phyloP scores from a whole-genome alignment of 2,797 vertebrate species.

The Xenentodon cancila region DNA sequence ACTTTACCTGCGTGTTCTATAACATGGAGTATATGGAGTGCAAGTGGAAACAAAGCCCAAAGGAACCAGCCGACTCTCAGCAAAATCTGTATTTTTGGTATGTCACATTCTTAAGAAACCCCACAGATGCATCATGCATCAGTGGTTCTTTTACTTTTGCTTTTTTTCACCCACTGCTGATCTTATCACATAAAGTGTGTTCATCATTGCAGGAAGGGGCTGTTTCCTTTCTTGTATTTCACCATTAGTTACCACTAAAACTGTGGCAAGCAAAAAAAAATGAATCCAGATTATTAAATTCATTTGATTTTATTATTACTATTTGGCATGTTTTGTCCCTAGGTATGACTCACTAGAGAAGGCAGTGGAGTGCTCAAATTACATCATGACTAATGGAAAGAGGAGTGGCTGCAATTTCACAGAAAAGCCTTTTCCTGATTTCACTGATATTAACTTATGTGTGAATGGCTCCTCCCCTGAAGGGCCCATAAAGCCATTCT shows the following conservation, averaged over 20 bases:
- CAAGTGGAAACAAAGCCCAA: slow-evolving; percentile 59
- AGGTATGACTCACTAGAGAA: slow-evolving; percentile 73
- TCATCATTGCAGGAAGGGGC: not conserved
- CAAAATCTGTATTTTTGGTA: slow-evolving; percentile 79
- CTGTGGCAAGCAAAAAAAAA: too few relatives aligned
- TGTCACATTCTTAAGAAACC: not conserved
- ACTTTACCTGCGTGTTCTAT: slow-evolving; percentile 72
- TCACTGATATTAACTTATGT: slow-evolving; percentile 77
- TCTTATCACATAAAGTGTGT: not conserved
- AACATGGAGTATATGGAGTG: slow-evolving; percentile 75
- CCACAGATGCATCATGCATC: not conserved
- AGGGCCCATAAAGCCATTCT: slow-evolving; percentile 54
- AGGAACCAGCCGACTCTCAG: slow-evolving; percentile 35
- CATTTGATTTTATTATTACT: too few relatives aligned
- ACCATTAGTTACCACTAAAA: not conserved
- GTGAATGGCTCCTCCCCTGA: slow-evolving; percentile 74
- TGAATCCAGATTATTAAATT: too few relatives aligned
- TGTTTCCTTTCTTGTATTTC: not conserved
- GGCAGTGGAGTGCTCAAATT: slow-evolving; percentile 72
- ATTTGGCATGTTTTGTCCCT: not conserved
- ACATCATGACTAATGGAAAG: slow-evolving; percentile 34
- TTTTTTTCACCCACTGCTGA: too few relatives aligned
- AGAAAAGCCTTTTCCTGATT: slow-evolving; percentile 57
- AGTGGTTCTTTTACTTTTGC: not conserved
- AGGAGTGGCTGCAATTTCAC: slow-evolving; percentile 75